Base-by-base conservation (phyloP, 2,888 invertebrate species). In the Euzetes globulus region DNA sequence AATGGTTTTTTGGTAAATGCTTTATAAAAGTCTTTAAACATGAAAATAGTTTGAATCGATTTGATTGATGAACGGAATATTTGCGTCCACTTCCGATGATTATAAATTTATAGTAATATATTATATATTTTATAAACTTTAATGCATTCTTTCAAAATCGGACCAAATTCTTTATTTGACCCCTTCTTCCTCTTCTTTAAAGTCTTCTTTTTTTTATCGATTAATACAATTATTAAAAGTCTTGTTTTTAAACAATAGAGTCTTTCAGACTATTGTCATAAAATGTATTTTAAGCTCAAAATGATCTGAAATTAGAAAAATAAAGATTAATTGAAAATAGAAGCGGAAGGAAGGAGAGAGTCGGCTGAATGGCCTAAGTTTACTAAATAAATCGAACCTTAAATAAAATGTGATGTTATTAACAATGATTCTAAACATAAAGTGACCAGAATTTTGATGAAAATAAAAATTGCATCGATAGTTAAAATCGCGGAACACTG, bases 401-500 rank as follows among this genome's bases (percentile, higher is more conserved):
- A 45, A 22, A 70, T 45, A 70, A 41, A 70, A 25, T 25, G 22
- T 47, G 22, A 70, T 70, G 70, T 47, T 70, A 70, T 70, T 19
- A 47, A 70, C 70, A 70, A 47, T 70, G 70, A 70, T 9, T 41
- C 47, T 47, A 27, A 68, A 70, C 70, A 90, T 90, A 88, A 93
- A 94, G 87, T 91, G 90, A 88, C 93, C 92, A 87, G 91, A 91
- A 91, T 94, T 71, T 52, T 33, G 55, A 17, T 58, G 15, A 9
- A 41, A 72, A 55, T 27, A 55, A 58, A 27, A 71, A 50, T 96
- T 70, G 47, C 45, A 70, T 70, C 70, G 17, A 3, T 70, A 41
- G 47, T 70, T 70, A 95, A 94, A 95, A 95, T 94, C 96, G 92
- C 92, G 94, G 95, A 92, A 96, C 91, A 94, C 94, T 92, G 91